Evolutionary conservation across 2,797 vertebrate species (phyloP), one percentile per base, ranked within the genome.

Genomic region (Rhadinocentrus ornatus): DNA sequence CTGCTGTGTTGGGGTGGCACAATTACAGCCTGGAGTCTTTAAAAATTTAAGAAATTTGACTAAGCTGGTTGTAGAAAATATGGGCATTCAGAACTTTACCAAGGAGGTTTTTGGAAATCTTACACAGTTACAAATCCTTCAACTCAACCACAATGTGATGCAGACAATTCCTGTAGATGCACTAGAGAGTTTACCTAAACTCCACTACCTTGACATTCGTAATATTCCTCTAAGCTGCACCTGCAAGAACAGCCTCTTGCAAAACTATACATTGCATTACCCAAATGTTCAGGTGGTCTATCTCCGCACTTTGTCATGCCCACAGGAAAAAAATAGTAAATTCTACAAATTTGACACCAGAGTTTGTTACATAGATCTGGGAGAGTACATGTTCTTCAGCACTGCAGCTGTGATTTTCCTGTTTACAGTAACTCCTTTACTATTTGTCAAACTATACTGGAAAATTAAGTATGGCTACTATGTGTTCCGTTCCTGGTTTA

Each of bases 171-270:
- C 93, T 20, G 69, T 83, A 3, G 78, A 81, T 1, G 71, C 91
- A 32, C 73, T 96, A 8, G 26, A 92, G 8, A 86, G 80, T 68
- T 78, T 97, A 26, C 77, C 88, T 0, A 73, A 91, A 2, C 91
- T 98, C 61, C 72, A 3, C 4, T 97, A 95, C 73, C 83, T 98
- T 55, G 96, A 97, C 84, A 56, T 97, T 31, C 94, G 93, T 58
- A 87, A 85, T 35, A 93, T 92, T 67, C 95, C 95, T 4, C 79
- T 97, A 41, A 93, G 91, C 59, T 97, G 96, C 87, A 94, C 88
- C 59, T 97, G 96, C 31, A 58, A 81, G 27, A 96, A 97, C 20
- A 82, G 34, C 2, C 83, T 93, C 41, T 85, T 98, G 77, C 92
- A 95, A 79, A 93, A 90, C 50, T 97, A 96, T 95, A 93, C 86